Conservation (phyloP, 2,797 vertebrate genomes). For the Epinephelus malabaricus region DNA sequence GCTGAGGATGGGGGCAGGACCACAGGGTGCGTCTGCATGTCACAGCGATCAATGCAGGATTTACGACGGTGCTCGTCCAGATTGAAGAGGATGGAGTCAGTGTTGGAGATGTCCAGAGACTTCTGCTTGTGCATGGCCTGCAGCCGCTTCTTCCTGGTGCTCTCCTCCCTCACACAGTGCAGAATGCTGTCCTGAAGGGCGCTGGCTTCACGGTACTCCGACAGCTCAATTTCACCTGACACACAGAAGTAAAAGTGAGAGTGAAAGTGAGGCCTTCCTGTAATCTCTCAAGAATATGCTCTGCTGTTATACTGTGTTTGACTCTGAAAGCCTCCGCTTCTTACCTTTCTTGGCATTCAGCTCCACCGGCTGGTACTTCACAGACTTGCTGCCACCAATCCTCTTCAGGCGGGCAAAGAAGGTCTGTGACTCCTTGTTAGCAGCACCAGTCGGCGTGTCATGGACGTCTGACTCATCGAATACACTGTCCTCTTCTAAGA, state of each 20-base stretch:
- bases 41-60: conserved; percentile 97
- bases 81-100: conserved; percentile 96
- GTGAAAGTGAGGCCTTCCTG: conserved; percentile 18
- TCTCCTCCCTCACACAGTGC: conserved; percentile 96
- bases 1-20: conserved; percentile 78
- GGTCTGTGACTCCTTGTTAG: conserved; percentile 98
- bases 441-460: conserved; percentile 97
- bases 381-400: conserved; percentile 98
- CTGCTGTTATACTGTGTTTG: conserved; percentile 38
- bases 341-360: conserved; percentile 98
- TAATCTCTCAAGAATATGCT: conserved; percentile 22
- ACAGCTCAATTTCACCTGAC: conserved; percentile 97
- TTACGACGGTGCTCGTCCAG: conserved; percentile 97
- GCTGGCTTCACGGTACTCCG: conserved; percentile 95
- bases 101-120: conserved; percentile 98
- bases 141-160: conserved; percentile 95
- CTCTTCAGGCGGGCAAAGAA: conserved; percentile 99
- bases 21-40: conserved; percentile 83
- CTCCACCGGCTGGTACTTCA: conserved; percentile 99
- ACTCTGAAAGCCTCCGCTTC: conserved; percentile 73
- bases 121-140: conserved; percentile 99
- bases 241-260: conserved; percentile 25
- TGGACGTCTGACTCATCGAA: conserved; percentile 99
- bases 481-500: conserved; percentile 97
- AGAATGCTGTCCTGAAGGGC: conserved; percentile 95